Evolutionary conservation across 2,113 vertebrate genomes (phyloP).

Genomic region (Probosciger aterrimus): DNA sequence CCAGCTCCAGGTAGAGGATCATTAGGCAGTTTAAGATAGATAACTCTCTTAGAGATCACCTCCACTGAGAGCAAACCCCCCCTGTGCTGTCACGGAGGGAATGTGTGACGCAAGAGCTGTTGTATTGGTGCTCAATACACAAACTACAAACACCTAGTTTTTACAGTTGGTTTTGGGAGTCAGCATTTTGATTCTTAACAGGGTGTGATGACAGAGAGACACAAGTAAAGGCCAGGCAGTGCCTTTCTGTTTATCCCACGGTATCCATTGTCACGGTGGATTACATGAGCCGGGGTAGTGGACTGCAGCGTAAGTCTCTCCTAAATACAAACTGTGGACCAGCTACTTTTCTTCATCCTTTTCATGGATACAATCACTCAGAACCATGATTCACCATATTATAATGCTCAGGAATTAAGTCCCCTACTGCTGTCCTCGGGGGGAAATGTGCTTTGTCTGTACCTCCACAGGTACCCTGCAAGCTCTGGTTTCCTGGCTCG

Average conservation of each 20-base stretch:
- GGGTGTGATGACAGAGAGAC: rapidly evolving
- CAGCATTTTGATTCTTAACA: not conserved
- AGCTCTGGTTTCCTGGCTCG: not conserved
- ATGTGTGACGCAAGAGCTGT: rapidly evolving
- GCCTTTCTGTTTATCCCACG: not conserved
- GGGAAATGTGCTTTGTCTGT: not conserved
- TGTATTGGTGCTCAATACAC: too few species aligned
- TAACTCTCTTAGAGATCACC: not conserved
- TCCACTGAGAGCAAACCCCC: not conserved
- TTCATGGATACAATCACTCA: not conserved
- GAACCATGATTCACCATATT: not conserved
- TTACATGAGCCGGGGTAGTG: not conserved
- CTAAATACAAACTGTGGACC: not conserved
- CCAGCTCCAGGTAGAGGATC: not conserved
- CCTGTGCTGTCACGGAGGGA: not conserved
- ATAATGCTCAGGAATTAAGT: not conserved
- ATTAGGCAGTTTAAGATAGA: too few species aligned
- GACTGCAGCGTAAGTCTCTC: not conserved
- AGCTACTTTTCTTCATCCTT: not conserved
- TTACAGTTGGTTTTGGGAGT: not conserved
- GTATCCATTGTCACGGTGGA: not conserved
- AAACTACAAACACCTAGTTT: not conserved
- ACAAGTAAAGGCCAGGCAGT: not conserved
- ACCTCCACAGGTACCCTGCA: not conserved
- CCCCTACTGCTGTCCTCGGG: not conserved